A percentile compares a stretch with the other conserved stretches of the same genome.
Evolutionary conservation across 1,140 invertebrate genomes (phyloP).

Genomic region (Sweltsa coloradensis): DNA sequence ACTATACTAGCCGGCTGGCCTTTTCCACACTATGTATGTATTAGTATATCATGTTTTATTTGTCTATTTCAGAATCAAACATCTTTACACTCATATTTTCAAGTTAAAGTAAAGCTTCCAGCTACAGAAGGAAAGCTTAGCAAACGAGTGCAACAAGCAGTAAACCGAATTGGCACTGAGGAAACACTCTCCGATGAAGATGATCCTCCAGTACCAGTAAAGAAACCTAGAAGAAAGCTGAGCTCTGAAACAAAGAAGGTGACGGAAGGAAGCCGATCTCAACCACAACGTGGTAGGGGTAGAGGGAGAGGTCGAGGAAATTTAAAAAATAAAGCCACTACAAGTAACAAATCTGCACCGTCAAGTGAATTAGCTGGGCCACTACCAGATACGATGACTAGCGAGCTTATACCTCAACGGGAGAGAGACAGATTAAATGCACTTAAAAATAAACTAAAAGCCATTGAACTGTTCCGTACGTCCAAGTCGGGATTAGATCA

Average conservation of each 20-base stretch:
- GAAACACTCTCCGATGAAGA: too few relatives aligned
- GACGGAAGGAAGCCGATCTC: too few relatives aligned
- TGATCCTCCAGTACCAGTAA: too few relatives aligned
- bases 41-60: constrained; percentile 1
- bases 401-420: constrained; percentile 63
- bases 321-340: constrained; percentile 19
- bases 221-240: too few relatives aligned
- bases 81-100: constrained; percentile 60
- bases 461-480: constrained; percentile 60
- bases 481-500: constrained; percentile 43
- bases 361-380: too few relatives aligned
- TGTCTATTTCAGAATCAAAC: constrained; percentile 40
- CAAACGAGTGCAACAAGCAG: constrained; percentile 62
- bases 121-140: constrained; percentile 46
- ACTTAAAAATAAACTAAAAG: constrained; percentile 55
- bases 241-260: too few relatives aligned
- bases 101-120: constrained; percentile 30
- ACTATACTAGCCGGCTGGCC: too few relatives aligned
- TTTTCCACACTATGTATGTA: too few relatives aligned
- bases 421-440: constrained; percentile 49
- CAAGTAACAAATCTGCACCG: constrained; percentile 40
- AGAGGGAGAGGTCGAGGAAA: constrained; percentile 8
- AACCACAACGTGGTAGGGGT: constrained; percentile 15
- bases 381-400: too few relatives aligned
- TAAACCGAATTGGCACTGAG: constrained; percentile 40